Evolutionary conservation across 2,113 vertebrate genomes (phyloP).

Genomic region (Coregonus clupeaformis): DNA sequence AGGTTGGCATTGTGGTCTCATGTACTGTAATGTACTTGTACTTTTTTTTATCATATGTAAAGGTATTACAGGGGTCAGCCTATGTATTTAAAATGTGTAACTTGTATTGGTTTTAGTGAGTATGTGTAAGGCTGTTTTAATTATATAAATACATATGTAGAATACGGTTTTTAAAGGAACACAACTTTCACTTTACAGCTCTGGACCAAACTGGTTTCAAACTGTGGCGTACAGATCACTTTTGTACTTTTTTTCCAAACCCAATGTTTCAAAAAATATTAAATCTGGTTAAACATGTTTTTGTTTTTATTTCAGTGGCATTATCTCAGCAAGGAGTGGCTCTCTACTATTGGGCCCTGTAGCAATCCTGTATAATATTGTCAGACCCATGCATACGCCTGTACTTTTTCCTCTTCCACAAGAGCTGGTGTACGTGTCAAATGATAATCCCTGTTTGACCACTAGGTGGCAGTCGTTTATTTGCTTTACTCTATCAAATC

Average conservation of each 20-base stretch:
- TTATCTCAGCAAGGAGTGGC: no score
- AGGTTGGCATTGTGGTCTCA: constrained; percentile 64
- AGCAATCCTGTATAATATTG: no score
- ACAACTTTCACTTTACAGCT: constrained; percentile 78
- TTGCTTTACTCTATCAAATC: no score
- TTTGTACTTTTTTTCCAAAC: constrained; percentile 98
- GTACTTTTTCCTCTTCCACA: no score
- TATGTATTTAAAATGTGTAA: constrained; percentile 87
- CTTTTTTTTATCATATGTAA: constrained; percentile 69
- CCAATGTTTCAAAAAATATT: constrained; percentile 94
- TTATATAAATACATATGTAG: constrained; percentile 66
- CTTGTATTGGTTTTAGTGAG: constrained; percentile 83
- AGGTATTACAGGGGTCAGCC: constrained; percentile 74
- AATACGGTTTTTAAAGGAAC: constrained; percentile 75
- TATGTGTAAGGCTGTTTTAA: constrained; percentile 74
- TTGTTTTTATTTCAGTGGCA: constrained; percentile 19
- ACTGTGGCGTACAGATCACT: constrained; percentile 82
- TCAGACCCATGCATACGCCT: no score
- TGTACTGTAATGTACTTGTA: constrained; percentile 59
- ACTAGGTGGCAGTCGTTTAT: no score
- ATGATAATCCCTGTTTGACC: no score
- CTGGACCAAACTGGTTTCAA: constrained; percentile 74
- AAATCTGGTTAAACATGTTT: constrained; percentile 79
- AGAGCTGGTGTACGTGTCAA: no score
- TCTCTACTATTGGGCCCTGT: no score